Evolutionary conservation across 2,113 vertebrate genomes (phyloP), one percentile per base, ranked within the genome.

Genomic region (Spea multiplicata): DNA sequence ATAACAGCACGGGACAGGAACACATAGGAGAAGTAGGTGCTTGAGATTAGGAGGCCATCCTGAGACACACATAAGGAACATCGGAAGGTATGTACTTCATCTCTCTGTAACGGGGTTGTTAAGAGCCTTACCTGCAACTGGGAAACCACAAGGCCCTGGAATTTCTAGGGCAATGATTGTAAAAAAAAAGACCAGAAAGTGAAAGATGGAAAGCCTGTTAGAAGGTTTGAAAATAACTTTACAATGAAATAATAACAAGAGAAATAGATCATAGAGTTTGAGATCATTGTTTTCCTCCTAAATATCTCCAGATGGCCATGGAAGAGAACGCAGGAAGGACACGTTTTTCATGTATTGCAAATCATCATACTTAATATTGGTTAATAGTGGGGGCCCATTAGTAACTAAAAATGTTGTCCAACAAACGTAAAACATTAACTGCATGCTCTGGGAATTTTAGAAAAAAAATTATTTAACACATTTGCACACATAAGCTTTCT

Each of bases 121-220:
- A 79, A 81, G 69, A 88, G 86, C 88, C 94, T 95, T 98, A 97
- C 96, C 96, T 96, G 94, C 88, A 83, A 90, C 90, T 84, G 93
- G 92, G 91, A 94, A 94, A 92, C 95, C 96, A 95, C 96, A 98
- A 90, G 93, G 93, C 91, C 95, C 96, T 86, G 90, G 93, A 86
- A 95, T 90, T 88, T 92, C 96, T 97, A 93, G 88, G 87, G 85
- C 83, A 86, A 84, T 86, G 80, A 86, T 93, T 83, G 83, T 93
- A 90, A 89, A 87, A 73, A 89, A 88, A 87, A 73, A 89, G 88
- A 77, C 83, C 83, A 88, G 92, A 52, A 87, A 87, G 86, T 81
- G 84, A 87, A 90, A 91, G 53, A 88, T 83, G 83, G 55, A 88
- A 76, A 71, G 75, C 71, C 74, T 82, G 84, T 91, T 87, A 92